phyloP scores from a whole-genome alignment of 2,888 invertebrate genomes.

The Pollenia griseotomentosa region DNA sequence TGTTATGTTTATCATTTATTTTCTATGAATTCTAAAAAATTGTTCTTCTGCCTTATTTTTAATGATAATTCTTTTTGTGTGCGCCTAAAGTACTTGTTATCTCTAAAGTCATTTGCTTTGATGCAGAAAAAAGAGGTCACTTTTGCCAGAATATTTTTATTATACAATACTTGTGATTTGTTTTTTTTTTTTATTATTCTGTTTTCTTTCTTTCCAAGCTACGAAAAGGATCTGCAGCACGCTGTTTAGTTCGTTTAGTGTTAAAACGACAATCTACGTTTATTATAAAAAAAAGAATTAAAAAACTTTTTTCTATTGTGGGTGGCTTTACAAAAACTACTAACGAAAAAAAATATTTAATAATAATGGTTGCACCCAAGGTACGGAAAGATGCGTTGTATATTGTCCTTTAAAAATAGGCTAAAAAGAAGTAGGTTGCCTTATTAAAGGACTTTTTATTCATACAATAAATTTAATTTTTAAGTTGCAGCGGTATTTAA shows the following conservation, averaged over 20 bases:
- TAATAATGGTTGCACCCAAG: neutral
- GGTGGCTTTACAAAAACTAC: neutral
- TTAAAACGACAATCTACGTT: conserved; percentile 33
- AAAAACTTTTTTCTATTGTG: conserved; percentile 10
- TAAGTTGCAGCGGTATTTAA: neutral
- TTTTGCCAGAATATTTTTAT: conserved; percentile 22
- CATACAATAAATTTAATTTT: neutral
- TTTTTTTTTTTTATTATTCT: conserved; percentile 25
- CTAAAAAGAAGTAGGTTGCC: conserved; percentile 9
- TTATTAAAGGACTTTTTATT: neutral
- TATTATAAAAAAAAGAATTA: neutral
- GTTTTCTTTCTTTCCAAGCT: conserved; percentile 13
- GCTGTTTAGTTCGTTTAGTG: conserved; percentile 31
- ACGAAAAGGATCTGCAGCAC: neutral
- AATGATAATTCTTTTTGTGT: conserved; percentile 38
- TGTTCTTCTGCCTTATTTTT: conserved; percentile 8
- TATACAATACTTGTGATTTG: conserved; percentile 24
- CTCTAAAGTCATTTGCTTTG: conserved; percentile 43
- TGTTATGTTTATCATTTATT: conserved; percentile 26
- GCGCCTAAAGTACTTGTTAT: conserved; percentile 29
- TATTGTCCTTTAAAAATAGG: conserved; percentile 1
- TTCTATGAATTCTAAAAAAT: conserved; percentile 11
- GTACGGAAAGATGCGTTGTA: conserved; percentile 20
- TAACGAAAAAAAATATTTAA: neutral
- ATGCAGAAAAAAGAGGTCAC: conserved; percentile 55